phyloP scores from a whole-genome alignment of 2,113 vertebrate genomes.

The Empidonax traillii region DNA sequence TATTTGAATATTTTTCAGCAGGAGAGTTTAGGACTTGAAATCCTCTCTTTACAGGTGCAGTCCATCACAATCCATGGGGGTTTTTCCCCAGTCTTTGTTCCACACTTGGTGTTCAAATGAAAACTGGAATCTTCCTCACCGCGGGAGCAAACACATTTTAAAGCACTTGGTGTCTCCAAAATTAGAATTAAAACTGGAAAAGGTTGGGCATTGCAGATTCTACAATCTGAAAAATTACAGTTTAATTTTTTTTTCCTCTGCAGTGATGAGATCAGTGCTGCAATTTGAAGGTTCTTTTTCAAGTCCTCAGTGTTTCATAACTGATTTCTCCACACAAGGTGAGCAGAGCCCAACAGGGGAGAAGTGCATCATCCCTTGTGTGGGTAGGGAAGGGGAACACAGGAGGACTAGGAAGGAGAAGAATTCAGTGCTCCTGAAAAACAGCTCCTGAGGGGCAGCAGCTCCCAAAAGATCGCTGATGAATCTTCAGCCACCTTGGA shows the following conservation, averaged over 20 bases:
- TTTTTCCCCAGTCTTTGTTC: background rate
- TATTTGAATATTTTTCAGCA: background rate
- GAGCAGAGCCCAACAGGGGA: background rate
- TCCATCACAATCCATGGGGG: accelerated
- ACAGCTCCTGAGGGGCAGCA: background rate
- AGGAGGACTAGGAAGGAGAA: background rate
- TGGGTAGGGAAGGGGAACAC: background rate
- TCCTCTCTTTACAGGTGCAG: background rate
- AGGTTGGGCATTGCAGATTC: background rate
- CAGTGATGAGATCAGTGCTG: background rate
- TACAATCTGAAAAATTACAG: background rate
- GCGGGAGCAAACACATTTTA: background rate
- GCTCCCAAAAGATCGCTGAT: background rate
- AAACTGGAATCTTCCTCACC: background rate
- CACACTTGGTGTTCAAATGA: background rate
- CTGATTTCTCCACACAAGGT: background rate
- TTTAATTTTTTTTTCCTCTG: background rate
- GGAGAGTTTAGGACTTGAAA: background rate
- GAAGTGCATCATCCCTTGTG: accelerated
- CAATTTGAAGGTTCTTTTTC: background rate
- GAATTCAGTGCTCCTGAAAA: background rate
- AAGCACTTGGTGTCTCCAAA: background rate
- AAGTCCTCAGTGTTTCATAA: background rate
- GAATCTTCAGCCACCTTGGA: background rate
- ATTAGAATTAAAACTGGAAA: background rate